Evolutionary conservation across 2,888 invertebrate genomes (phyloP).

Genomic region (Tipula confusa): DNA sequence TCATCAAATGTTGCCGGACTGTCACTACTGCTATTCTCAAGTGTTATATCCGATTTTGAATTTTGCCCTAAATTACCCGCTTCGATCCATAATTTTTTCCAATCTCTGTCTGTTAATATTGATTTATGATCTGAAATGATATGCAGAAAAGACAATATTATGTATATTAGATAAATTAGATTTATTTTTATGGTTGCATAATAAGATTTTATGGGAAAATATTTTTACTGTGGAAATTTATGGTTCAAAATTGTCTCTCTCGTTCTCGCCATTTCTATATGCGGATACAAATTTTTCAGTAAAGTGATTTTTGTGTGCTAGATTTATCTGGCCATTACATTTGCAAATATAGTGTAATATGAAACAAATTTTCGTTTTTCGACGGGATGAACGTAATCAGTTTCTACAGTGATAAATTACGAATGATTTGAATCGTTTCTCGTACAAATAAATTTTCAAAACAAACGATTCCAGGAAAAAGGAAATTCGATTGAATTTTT

Average conservation of each 20-base stretch:
- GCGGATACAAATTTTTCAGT: neutral
- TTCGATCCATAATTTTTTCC: conserved; percentile 50
- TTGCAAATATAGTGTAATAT: neutral
- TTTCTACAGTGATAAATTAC: neutral
- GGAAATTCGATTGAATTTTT: too few species aligned
- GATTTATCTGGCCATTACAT: neutral
- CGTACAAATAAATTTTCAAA: neutral
- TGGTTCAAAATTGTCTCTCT: neutral
- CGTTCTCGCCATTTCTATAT: neutral
- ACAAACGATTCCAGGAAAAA: too few species aligned
- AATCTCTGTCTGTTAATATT: conserved; percentile 51
- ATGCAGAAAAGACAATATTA: conserved; percentile 27
- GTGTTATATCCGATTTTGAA: conserved; percentile 48
- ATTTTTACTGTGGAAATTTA: neutral
- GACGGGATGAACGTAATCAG: neutral
- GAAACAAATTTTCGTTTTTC: neutral
- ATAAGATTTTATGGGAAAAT: neutral
- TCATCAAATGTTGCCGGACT: conserved; percentile 48
- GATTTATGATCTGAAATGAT: conserved; percentile 49
- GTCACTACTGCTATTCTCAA: conserved; percentile 48
- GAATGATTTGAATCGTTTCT: neutral
- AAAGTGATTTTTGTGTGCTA: neutral
- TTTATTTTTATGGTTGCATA: conserved; percentile 20
- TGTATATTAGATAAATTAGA: conserved; percentile 3
- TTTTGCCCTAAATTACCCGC: conserved; percentile 48